Base-by-base conservation (phyloP, 2,113 vertebrate species). In the Malurus alboscapulatus region DNA sequence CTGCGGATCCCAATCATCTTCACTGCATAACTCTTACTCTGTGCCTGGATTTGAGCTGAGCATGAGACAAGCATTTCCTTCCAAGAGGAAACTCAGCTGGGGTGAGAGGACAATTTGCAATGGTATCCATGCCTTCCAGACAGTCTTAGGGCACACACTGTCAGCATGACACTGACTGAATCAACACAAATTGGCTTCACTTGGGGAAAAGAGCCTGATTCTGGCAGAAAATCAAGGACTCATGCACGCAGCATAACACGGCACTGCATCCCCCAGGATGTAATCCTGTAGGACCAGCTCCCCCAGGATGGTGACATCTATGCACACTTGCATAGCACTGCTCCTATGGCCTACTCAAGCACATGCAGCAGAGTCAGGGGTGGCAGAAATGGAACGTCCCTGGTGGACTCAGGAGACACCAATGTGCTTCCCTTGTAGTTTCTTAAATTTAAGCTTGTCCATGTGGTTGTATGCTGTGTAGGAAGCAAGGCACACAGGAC, bases 71-170 rank as follows among this genome's bases (percentile, higher is more conserved):
- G 2, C 3, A 42, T 45, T 82, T 78, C 13, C 32, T 61, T 53
- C 44, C 3, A 3, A 44, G 7, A 66, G 12, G 38, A 73, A 81
- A n/a, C 5, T 25, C 14, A 21, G 6, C 10, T 38, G 47, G 13
- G n/a, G 17, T 83, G 45, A 68, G n/a, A 74, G 27, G 9, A 51
- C 2, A 27, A 10, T 57, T 76, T 76, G 6, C 48, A 63, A 21
- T 27, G 36, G 30, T 13, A 48, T 59, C 6, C 0, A 0, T 1
- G 17, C 29, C 42, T 59, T 44, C 48, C 24, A 47, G 29, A 18
- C 1, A 17, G 25, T 15, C 21, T 82, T 45, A 45, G 4, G 21
- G 9, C 5, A 20, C 48, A 68, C 29, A 34, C 10, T 13, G 4
- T 42, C 62, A 80, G 45, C 21, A 22, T 21, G 22, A 25, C 14